Evolutionary conservation across 2,113 vertebrate genomes (phyloP), one percentile per base, ranked within the genome.

Genomic region (Sula dactylatra): DNA sequence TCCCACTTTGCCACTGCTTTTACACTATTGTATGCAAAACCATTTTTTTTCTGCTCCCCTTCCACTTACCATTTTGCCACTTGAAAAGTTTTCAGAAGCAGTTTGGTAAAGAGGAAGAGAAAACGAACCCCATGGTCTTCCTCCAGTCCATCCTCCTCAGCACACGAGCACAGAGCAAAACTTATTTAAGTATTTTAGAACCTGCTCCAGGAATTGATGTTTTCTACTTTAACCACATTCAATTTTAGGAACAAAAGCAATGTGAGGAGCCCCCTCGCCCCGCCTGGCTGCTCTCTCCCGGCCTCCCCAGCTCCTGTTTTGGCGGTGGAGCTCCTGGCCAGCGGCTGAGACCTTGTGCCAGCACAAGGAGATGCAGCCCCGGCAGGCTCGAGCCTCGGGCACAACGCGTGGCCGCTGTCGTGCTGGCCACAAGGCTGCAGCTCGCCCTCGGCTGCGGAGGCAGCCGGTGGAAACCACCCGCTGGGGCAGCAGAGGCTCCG

Each of bases 361-460:
- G 50, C 1, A 2, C 0, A 0, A 14, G 61, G n/a, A 50, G 61
- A 29, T 0, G 0, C 18, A 50, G 66, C 44, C 20, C 19, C 1
- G 1, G 26, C 0, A 0, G 29, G 45, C 50, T 19, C 0, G 17
- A 74, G 32, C 29, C n/a, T 12, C 1, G 5, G 42, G 19, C 29
- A 38, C 2, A 0, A 31, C 13, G 49, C 0, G 13, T 16, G 16
- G 59, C 32, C 11, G 1, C 59, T 4, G 2, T 7, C 55, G 76
- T 25, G 34, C 76, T 1, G 11, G 47, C 24, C 72, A 16, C 3
- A 1, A 21, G 66, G 78, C 78, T 17, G 2, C 49, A 1, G 24
- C 42, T 40, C 2, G 5, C 18, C 65, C 44, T 40, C 10, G 11
- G 2, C 56, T 10, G 17, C 1, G 3, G 47, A 54, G 56, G 3